Conservation (phyloP, 2,797 vertebrate species). For the Knipowitschia caucasica region DNA sequence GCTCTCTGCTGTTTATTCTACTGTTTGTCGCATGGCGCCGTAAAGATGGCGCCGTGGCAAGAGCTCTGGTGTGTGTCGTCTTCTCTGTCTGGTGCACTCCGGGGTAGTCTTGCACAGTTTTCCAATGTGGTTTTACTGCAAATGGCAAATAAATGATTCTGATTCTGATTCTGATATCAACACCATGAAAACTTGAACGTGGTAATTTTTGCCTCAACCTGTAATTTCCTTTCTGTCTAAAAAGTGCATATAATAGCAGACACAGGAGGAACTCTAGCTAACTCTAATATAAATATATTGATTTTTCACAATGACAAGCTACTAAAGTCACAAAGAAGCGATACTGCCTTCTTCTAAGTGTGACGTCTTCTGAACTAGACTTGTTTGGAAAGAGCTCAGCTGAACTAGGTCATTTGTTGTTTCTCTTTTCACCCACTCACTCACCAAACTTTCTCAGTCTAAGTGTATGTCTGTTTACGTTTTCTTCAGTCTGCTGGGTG, state of each 20-base stretch:
- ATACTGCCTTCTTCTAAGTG: slow-evolving; percentile 9
- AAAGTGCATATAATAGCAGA: slow-evolving; percentile 13
- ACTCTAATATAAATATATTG: not conserved
- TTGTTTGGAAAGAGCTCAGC: slow-evolving; percentile 39
- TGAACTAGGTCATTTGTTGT: slow-evolving; percentile 59
- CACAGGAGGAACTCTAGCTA: slow-evolving; percentile 3
- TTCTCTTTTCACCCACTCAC: slow-evolving; percentile 12
- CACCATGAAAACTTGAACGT: not conserved
- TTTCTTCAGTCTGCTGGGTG: slow-evolving; percentile 5
- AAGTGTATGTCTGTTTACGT: not conserved
- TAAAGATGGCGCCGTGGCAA: no score
- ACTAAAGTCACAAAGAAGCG: slow-evolving; percentile 3
- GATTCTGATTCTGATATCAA: slow-evolving; percentile 15
- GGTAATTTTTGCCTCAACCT: slow-evolving; percentile 44
- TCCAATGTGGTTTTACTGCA: no score
- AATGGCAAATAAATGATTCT: no score
- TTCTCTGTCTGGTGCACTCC: no score
- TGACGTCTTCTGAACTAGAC: slow-evolving; percentile 43
- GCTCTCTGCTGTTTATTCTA: no score
- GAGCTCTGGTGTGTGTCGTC: no score
- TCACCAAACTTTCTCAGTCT: not conserved
- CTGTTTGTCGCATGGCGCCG: no score
- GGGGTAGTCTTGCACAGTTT: no score
- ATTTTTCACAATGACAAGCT: not conserved
- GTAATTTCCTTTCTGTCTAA: slow-evolving; percentile 35